Conservation (phyloP, 2,113 vertebrate species). For the Elanus axillaris region DNA sequence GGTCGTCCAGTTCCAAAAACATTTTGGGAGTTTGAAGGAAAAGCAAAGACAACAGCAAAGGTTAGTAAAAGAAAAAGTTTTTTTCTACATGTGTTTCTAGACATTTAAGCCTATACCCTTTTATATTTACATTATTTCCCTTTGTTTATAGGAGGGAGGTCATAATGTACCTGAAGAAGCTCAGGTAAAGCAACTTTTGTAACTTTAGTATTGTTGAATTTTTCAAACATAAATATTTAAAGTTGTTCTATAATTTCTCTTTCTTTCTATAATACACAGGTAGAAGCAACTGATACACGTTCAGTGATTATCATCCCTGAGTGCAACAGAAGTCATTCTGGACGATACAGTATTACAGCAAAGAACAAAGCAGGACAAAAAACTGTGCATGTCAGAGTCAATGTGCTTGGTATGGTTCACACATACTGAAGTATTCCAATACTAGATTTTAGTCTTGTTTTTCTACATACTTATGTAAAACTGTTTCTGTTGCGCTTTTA, state of each 20-base stretch:
- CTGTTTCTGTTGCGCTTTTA: constrained; percentile 2
- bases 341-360: constrained; percentile 90
- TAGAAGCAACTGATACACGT: constrained; percentile 83
- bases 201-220: not conserved
- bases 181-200: constrained; percentile 75
- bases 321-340: constrained; percentile 85
- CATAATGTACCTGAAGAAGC: constrained; percentile 90
- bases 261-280: constrained; percentile 59
- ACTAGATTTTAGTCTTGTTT: not conserved
- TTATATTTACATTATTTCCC: not conserved
- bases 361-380: constrained; percentile 94
- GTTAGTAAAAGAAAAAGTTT: constrained; percentile 49
- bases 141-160: constrained; percentile 79
- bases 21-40: constrained; percentile 93
- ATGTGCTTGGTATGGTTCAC: constrained; percentile 84
- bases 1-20: constrained; percentile 89
- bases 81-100: not conserved
- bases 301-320: constrained; percentile 83
- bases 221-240: not conserved
- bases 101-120: not conserved
- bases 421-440: not conserved
- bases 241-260: not conserved
- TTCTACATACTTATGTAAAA: not conserved
- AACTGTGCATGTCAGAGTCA: constrained; percentile 85
- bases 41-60: constrained; percentile 86